These are phyloP conservation scores for Hypsopygia costalis DNA, from an alignment of 2,888 invertebrate species.

Conservation along the genomic window DNA sequence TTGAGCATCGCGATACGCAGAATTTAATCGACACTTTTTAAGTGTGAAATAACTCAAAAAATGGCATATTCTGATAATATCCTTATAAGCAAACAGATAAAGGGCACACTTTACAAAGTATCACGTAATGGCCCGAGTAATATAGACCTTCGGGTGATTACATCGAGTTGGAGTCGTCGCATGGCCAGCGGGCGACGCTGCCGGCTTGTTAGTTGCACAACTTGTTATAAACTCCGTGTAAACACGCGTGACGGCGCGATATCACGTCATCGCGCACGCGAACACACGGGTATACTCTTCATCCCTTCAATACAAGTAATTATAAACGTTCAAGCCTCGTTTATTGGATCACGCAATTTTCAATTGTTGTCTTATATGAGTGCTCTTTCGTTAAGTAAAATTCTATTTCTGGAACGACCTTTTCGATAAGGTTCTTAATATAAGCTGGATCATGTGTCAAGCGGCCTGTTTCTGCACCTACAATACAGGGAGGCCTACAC, in stretches of 20 bases:
- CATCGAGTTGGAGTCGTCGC: constrained; percentile 3
- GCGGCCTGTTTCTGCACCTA: no score
- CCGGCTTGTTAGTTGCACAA: constrained; percentile 63
- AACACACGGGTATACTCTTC: constrained; percentile 52
- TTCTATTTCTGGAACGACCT: no score
- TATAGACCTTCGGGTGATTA: constrained; percentile 5
- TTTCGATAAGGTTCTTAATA: no score
- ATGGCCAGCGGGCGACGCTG: constrained; percentile 21
- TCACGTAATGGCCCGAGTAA: constrained; percentile 2
- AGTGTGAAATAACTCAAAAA: background rate
- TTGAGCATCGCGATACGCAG: no score
- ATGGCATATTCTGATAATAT: background rate
- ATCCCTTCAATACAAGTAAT: constrained; percentile 43
- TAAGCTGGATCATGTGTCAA: no score
- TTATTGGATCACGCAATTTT: constrained; percentile 34
- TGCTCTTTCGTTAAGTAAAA: no score
- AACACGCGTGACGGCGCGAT: constrained; percentile 70
- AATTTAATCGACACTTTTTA: no score
- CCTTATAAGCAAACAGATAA: background rate
- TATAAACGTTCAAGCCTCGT: constrained; percentile 43
- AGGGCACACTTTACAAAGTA: background rate
- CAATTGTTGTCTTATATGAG: background rate
- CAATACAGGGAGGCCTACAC: no score
- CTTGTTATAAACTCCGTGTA: constrained; percentile 63
- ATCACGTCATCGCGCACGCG: constrained; percentile 74